Conservation (phyloP, 1,140 invertebrate species). For the Drosophila virilis region DNA sequence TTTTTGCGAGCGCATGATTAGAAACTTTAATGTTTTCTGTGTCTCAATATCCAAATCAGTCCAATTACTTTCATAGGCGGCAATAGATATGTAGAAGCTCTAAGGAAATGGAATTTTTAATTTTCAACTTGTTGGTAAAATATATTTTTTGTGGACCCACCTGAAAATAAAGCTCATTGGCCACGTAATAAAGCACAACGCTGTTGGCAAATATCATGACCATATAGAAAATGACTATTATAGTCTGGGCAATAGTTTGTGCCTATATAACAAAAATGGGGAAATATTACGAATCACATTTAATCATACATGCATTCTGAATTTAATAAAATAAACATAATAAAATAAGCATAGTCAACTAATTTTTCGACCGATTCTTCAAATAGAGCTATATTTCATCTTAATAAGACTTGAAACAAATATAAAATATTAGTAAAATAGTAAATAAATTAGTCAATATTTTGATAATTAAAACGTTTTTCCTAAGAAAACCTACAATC, state of each 20-base stretch:
- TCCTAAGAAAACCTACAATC: too few relatives aligned
- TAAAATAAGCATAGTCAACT: too few relatives aligned
- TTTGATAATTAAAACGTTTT: too few relatives aligned
- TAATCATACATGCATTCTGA: too few relatives aligned
- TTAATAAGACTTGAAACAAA: too few relatives aligned
- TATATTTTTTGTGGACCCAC: conserved; percentile 18
- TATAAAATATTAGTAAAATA: too few relatives aligned
- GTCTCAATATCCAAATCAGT: conserved; percentile 70
- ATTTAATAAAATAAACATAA: too few relatives aligned
- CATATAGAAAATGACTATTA: conserved; percentile 71
- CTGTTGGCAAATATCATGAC: conserved; percentile 76
- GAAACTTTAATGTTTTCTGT: conserved; percentile 67
- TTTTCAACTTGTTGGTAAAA: background rate
- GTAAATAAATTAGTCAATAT: too few relatives aligned
- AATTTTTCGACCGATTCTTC: too few relatives aligned
- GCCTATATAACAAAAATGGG: conserved; percentile 27
- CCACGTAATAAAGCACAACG: conserved; percentile 69
- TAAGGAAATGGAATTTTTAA: background rate
- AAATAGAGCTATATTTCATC: too few relatives aligned
- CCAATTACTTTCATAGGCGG: conserved; percentile 76
- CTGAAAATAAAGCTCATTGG: conserved; percentile 72
- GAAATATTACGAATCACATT: too few relatives aligned
- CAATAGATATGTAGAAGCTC: conserved; percentile 69
- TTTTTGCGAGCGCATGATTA: conserved; percentile 74
- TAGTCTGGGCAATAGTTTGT: conserved; percentile 60